Percentiles rank a stretch among this genome's conserved stretches.
phyloP scores from a whole-genome alignment of 2,888 invertebrate species.

The Temnothorax unifasciatus region DNA sequence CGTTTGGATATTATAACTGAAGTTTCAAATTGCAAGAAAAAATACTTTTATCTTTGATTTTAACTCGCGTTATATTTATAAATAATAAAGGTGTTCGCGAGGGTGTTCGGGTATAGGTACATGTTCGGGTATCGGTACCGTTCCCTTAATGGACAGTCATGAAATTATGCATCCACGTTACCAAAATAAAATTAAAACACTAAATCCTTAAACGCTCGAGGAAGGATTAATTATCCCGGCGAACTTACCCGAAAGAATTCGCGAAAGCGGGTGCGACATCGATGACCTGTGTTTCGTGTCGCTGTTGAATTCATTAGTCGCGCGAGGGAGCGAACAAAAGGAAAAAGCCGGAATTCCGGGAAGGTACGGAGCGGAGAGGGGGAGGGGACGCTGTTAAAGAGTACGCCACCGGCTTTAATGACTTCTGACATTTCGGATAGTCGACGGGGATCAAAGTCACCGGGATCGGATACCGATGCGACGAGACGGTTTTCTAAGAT shows the following conservation, averaged over 20 bases:
- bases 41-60: too few species aligned
- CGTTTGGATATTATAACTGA: too few species aligned
- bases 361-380: not conserved
- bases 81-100: too few species aligned
- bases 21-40: too few species aligned
- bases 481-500: not conserved
- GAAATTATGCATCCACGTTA: not conserved
- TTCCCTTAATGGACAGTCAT: not conserved
- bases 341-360: conserved; percentile 28
- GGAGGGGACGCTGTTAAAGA: conserved; percentile 21
- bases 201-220: not conserved
- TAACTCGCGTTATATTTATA: too few species aligned
- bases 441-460: not conserved
- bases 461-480: not conserved
- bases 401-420: conserved; percentile 23
- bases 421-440: not conserved
- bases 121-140: too few species aligned
- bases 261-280: conserved; percentile 1
- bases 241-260: not conserved
- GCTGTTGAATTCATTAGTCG: conserved; percentile 42
- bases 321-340: not conserved
- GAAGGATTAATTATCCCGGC: not conserved
- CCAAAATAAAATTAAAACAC: not conserved
- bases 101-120: too few species aligned
- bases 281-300: conserved; percentile 35